phyloP scores from a whole-genome alignment of 2,888 invertebrate genomes.

The Caenorhabditis virilis region DNA sequence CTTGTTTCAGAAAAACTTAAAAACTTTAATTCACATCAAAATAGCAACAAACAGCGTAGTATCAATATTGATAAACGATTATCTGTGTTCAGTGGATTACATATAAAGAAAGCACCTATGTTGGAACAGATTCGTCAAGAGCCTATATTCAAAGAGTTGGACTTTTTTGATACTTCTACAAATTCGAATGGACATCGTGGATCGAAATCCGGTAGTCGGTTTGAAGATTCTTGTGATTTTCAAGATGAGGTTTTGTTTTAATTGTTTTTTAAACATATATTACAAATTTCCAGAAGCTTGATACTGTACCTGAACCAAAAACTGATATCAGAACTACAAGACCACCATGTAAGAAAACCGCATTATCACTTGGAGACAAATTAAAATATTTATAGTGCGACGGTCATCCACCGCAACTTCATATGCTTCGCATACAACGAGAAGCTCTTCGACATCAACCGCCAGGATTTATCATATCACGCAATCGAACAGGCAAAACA shows the following conservation, averaged over 20 bases:
- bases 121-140: conserved; percentile 12
- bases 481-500: conserved; percentile 10
- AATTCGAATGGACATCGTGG: conserved; percentile 1
- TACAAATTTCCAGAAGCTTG: too few relatives aligned
- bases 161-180: conserved; percentile 22
- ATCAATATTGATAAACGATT: conserved; percentile 23
- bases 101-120: conserved; percentile 31
- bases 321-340: conserved; percentile 1
- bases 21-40: too few relatives aligned
- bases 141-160: conserved; percentile 17
- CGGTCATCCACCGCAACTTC: conserved; percentile 38
- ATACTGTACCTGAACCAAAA: conserved; percentile 10
- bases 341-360: conserved; percentile 19
- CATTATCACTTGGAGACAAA: not conserved
- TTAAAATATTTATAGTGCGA: conserved; percentile 24
- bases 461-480: conserved; percentile 15
- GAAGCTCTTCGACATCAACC: conserved; percentile 29
- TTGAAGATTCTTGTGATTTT: conserved; percentile 20
- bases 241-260: too few relatives aligned
- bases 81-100: not conserved
- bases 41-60: too few relatives aligned
- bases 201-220: conserved; percentile 3
- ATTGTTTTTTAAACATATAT: too few relatives aligned
- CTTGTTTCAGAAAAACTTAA: not conserved
- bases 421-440: conserved; percentile 27